A percentile compares a stretch with the other conserved stretches of the same genome.
Evolutionary conservation across 2,888 invertebrate species (phyloP).

Genomic region (Digitonthophagus gazella): DNA sequence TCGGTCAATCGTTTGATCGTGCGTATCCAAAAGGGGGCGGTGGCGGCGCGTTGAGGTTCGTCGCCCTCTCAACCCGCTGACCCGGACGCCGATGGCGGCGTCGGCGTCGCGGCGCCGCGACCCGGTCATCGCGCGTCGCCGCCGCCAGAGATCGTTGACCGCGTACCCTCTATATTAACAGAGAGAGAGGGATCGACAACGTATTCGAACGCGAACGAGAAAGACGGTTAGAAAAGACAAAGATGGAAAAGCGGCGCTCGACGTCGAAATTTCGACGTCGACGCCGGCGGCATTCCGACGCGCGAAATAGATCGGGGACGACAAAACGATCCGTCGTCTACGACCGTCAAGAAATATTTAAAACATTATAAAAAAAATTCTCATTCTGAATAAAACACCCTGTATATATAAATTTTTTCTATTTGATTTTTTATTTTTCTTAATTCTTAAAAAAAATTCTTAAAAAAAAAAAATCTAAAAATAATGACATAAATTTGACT

Average conservation of each 20-base stretch:
- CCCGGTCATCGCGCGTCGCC: neutral
- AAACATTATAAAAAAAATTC: no score
- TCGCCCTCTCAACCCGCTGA: constrained; percentile 11
- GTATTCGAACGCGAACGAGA: no score
- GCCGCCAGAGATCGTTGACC: constrained; percentile 14
- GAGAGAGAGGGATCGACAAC: no score
- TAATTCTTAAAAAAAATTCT: no score
- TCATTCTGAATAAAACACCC: no score
- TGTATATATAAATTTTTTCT: no score
- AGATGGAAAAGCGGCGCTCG: no score
- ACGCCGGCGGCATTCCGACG: neutral
- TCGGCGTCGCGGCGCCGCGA: neutral
- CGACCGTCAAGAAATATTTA: neutral
- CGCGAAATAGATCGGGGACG: neutral
- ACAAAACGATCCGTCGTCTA: neutral
- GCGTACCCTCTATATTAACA: neutral
- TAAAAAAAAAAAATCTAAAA: no score
- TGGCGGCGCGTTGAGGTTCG: neutral
- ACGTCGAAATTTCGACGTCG: neutral
- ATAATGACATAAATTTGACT: no score
- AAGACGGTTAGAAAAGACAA: no score
- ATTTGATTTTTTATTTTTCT: no score
- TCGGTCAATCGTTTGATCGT: constrained; percentile 7
- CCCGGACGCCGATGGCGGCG: neutral
- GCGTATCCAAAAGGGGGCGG: no score